Base-by-base conservation (phyloP, 2,113 vertebrate species). In the Rhombomys opimus region DNA sequence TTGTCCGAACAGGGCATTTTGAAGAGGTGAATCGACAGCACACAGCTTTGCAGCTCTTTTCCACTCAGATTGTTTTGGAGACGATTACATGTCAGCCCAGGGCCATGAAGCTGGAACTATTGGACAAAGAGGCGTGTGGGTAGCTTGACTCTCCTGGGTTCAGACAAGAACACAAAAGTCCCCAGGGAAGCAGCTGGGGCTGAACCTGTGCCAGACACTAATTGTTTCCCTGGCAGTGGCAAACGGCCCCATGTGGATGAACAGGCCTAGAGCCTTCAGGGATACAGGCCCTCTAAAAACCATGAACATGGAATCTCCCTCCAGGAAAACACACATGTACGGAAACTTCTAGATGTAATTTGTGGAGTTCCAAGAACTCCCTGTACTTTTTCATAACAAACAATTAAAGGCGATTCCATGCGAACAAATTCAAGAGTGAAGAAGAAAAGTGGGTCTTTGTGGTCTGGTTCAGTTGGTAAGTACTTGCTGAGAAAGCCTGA, bases 1-100 rank as follows among this genome's bases (percentile, higher is more conserved):
- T 15, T 75, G 52, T 38, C 54, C 18, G 22, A 0, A 14, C 0
- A 0, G 13, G 27, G 9, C 5, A 1, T 15, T 7, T 9, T 38
- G 77, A 3, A 67, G 65, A 87, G 86, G 52, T 11, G 0, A n/a
- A 54, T 5, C 67, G n/a, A 32, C 46, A 72, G 23, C 3, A 5
- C 35, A 41, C 13, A 4, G 50, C 65, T 70, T 22, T 54, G 20
- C 25, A 8, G 35, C 41, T 52, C 86, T 32, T 46, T 59, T 50
- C 84, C 35, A 35, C 32, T 54, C 41, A 54, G 30, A n/a, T n/a
- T 54, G 35, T 65, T n/a, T 67, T 3, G 61, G 72, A 30, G 0
- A 38, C 18, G 9, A 9, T 68, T 52, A 87, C 61, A 67, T 8
- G 23, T 67, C 52, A 70, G 46, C 67, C 70, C 85, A 72, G 84